These are phyloP conservation scores for Mylabris phalerata DNA, from an alignment of 1,140 invertebrate genomes.

Conservation along the genomic window DNA sequence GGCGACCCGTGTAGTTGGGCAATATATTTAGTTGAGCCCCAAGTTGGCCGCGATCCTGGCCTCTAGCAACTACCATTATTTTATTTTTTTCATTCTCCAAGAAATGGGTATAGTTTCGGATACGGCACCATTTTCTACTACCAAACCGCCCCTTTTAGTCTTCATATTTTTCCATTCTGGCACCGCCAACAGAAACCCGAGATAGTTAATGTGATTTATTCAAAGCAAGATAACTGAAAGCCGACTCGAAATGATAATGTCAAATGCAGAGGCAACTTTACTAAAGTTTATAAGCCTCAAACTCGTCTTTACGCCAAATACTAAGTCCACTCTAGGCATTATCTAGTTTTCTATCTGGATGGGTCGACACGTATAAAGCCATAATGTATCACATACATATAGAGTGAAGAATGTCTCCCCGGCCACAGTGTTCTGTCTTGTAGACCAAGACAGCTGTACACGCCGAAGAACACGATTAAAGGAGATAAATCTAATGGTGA, in stretches of 20 bases:
- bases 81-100: constrained; percentile 26
- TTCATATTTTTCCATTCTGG: constrained; percentile 32
- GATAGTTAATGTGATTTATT: constrained; percentile 40
- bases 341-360: constrained; percentile 30
- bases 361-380: constrained; percentile 28
- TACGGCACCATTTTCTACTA: constrained; percentile 6
- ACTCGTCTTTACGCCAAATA: constrained; percentile 17
- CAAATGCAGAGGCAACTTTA: constrained; percentile 33
- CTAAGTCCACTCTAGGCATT: constrained; percentile 30
- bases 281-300: constrained; percentile 33
- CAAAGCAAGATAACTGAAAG: constrained; percentile 31
- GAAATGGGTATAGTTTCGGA: constrained; percentile 32
- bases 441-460: constrained; percentile 35
- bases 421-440: constrained; percentile 33
- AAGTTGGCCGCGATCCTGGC: constrained; percentile 26
- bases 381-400: constrained; percentile 30
- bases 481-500: constrained; percentile 40
- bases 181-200: constrained; percentile 22
- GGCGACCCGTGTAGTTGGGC: constrained; percentile 27
- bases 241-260: constrained; percentile 31
- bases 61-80: constrained; percentile 31
- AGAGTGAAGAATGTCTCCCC: constrained; percentile 33
- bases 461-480: constrained; percentile 36
- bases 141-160: constrained; percentile 4
- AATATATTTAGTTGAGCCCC: constrained; percentile 30